These are phyloP conservation scores for Rhabditoides inermis DNA, from an alignment of 2,888 invertebrate species.

Conservation along the genomic window DNA sequence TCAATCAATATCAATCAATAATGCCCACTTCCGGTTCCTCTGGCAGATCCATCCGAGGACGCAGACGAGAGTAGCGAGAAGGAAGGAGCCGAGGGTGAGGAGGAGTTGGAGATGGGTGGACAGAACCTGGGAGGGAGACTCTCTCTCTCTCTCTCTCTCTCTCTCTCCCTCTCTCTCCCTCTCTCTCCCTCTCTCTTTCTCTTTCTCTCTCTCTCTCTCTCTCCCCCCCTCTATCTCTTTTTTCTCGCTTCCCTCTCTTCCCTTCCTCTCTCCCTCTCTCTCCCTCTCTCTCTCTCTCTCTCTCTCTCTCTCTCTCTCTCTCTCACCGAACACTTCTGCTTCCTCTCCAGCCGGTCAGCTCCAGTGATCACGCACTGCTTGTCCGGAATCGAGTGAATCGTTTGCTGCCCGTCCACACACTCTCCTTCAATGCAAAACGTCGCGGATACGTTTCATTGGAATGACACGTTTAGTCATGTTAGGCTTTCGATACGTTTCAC, in stretches of 20 bases:
- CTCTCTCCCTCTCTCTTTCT: neutral
- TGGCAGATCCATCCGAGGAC: constrained; percentile 13
- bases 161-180: neutral
- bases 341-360: constrained; percentile 12
- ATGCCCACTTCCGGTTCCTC: constrained; percentile 17
- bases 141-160: neutral
- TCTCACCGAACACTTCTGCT: no score
- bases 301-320: no score
- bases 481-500: no score
- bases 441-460: no score
- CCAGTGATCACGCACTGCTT: constrained; percentile 54
- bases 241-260: no score
- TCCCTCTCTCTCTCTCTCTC: no score
- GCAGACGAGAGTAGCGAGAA: constrained; percentile 10
- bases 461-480: no score
- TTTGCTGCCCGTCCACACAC: constrained; percentile 59
- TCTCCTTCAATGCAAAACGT: constrained; percentile 55
- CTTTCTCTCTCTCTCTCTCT: no score
- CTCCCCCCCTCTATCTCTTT: no score
- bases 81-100: constrained; percentile 10
- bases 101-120: constrained; percentile 15
- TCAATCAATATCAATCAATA: neutral
- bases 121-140: constrained; percentile 16
- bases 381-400: constrained; percentile 58
- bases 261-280: no score